Conservation (phyloP, 2,888 invertebrate genomes). For the Cynaeus angustus region DNA sequence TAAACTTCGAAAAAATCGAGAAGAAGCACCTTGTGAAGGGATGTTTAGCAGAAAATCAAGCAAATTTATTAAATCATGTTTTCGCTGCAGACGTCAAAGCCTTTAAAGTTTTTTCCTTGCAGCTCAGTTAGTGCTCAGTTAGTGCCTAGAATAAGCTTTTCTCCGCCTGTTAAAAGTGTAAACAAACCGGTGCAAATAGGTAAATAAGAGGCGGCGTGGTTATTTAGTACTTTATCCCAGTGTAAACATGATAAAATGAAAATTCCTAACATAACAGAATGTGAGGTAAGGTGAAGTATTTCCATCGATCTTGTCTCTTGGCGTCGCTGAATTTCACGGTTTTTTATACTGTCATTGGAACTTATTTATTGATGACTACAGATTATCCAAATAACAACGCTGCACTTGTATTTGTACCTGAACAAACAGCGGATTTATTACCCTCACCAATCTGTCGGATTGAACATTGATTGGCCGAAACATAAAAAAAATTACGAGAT, state of each 20-base stretch:
- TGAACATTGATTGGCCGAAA: slow-evolving; percentile 4
- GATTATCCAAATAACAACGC: slow-evolving; percentile 23
- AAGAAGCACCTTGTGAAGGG: neutral
- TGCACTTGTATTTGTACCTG: slow-evolving; percentile 14
- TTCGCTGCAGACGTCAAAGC: neutral
- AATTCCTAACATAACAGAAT: slow-evolving; percentile 38
- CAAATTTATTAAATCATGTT: slow-evolving; percentile 14
- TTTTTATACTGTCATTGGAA: slow-evolving; percentile 22
- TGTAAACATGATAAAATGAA: slow-evolving; percentile 42
- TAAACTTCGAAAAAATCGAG: neutral
- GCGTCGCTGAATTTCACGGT: slow-evolving; percentile 4
- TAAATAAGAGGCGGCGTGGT: slow-evolving; percentile 36
- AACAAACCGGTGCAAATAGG: slow-evolving; percentile 30
- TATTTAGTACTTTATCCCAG: slow-evolving; percentile 24
- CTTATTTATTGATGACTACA: slow-evolving; percentile 28
- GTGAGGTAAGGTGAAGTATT: slow-evolving; percentile 33
- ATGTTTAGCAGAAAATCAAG: neutral
- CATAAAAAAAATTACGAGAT: neutral
- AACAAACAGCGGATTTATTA: slow-evolving; percentile 36
- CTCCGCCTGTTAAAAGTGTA: slow-evolving; percentile 32
- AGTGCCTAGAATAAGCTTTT: slow-evolving; percentile 21
- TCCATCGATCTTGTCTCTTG: slow-evolving; percentile 16
- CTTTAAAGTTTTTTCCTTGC: neutral
- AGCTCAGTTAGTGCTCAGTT: too few species aligned
- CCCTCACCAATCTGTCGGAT: slow-evolving; percentile 5